phyloP scores from a whole-genome alignment of 2,888 invertebrate species.

The Esperia sulphurella region DNA sequence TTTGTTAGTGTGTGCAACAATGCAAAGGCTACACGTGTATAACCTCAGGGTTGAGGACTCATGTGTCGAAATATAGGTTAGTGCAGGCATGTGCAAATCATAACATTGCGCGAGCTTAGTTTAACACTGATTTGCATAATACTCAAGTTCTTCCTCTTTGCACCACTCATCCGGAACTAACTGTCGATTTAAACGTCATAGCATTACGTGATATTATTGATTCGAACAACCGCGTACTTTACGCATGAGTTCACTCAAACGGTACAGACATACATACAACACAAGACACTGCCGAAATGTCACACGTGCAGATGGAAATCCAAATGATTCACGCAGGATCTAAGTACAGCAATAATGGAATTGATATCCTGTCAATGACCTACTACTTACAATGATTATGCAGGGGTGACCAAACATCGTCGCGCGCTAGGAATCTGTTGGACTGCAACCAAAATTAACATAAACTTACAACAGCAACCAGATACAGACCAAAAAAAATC shows the following conservation, averaged over 20 bases:
- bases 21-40: too few relatives aligned
- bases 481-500: too few relatives aligned
- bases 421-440: too few relatives aligned
- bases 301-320: conserved; percentile 15
- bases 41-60: too few relatives aligned
- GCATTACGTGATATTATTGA: conserved; percentile 29
- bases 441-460: too few relatives aligned
- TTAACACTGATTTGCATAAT: too few relatives aligned
- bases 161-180: background rate
- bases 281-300: background rate
- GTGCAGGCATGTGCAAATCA: too few relatives aligned
- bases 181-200: background rate
- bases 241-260: conserved; percentile 32
- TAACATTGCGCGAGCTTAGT: too few relatives aligned
- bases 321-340: conserved; percentile 40
- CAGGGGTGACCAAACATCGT: conserved; percentile 23
- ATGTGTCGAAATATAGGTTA: too few relatives aligned
- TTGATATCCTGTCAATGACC: conserved; percentile 70
- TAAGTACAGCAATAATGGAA: conserved; percentile 3
- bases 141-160: too few relatives aligned
- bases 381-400: conserved; percentile 52
- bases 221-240: conserved; percentile 26
- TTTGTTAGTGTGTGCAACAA: too few relatives aligned
- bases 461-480: too few relatives aligned
- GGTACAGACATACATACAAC: conserved; percentile 13